phyloP scores from a whole-genome alignment of 2,113 vertebrate genomes.

The Petrocephalus microphthalmus region DNA sequence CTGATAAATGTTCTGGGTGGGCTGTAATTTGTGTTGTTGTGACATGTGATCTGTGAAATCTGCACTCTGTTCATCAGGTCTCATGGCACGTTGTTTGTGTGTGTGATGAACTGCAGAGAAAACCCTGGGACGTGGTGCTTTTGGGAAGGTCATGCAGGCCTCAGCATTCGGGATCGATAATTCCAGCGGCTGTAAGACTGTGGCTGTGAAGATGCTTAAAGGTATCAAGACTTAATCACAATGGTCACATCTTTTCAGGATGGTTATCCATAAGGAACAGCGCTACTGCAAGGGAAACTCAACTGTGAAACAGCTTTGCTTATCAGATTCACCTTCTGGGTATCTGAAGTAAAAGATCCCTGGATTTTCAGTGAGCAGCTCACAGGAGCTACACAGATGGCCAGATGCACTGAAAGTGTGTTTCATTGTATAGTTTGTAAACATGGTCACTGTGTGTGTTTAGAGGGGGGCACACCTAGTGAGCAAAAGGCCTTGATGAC shows the following conservation, averaged over 20 bases:
- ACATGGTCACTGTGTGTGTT: background rate
- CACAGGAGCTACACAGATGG: background rate
- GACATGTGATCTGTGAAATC: too few relatives aligned
- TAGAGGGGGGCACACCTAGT: constrained; percentile 85
- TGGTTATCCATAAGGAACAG: background rate
- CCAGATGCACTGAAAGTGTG: background rate
- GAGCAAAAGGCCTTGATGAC: constrained; percentile 95
- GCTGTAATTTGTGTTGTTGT: too few relatives aligned
- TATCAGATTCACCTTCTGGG: background rate
- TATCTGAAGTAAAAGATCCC: background rate
- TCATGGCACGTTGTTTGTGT: background rate
- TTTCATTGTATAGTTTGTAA: background rate
- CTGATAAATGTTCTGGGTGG: background rate
- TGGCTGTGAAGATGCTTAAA: constrained; percentile 97
- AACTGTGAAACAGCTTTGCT: background rate
- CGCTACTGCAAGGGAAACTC: background rate
- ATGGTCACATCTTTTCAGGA: background rate
- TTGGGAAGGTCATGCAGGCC: constrained; percentile 88
- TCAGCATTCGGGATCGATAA: constrained; percentile 83
- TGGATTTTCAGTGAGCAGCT: background rate
- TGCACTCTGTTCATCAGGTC: background rate
- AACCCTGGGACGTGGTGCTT: constrained; percentile 82
- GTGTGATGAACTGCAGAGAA: constrained; percentile 65
- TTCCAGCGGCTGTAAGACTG: constrained; percentile 71
- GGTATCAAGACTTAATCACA: constrained; percentile 53